These are phyloP conservation scores for Corythaixoides concolor DNA, from an alignment of 2,113 vertebrate species.

Conservation along the genomic window DNA sequence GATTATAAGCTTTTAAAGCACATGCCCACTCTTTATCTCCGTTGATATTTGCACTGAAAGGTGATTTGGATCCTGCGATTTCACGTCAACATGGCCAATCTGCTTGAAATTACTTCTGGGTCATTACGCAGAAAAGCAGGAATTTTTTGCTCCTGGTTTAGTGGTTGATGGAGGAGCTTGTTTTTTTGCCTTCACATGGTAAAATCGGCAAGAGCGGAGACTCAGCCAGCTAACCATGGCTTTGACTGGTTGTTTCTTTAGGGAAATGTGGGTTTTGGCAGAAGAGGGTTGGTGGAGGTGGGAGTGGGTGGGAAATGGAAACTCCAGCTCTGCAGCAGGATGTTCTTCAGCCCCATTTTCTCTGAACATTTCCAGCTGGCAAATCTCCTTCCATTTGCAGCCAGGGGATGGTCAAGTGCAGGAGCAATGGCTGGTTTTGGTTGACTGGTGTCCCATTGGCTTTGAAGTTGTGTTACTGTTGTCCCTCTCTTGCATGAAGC, in stretches of 20 bases:
- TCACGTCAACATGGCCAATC: accelerated
- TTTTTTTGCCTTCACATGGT: not conserved
- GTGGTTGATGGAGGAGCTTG: not conserved
- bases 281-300: accelerated
- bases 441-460: accelerated
- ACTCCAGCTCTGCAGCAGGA: not conserved
- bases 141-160: not conserved
- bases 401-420: not conserved
- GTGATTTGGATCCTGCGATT: not conserved
- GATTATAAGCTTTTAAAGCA: not conserved
- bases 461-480: not conserved
- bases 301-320: not conserved
- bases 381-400: not conserved
- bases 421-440: not conserved
- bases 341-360: not conserved
- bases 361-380: not conserved
- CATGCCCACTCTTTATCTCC: not conserved
- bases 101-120: conserved; percentile 10
- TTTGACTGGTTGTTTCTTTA: not conserved
- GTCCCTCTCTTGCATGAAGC: not conserved
- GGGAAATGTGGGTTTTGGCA: not conserved
- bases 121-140: not conserved
- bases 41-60: conserved; percentile 8
- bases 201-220: not conserved
- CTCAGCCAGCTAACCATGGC: not conserved